phyloP scores from a whole-genome alignment of 2,888 invertebrate genomes.

The Thera obeliscata region DNA sequence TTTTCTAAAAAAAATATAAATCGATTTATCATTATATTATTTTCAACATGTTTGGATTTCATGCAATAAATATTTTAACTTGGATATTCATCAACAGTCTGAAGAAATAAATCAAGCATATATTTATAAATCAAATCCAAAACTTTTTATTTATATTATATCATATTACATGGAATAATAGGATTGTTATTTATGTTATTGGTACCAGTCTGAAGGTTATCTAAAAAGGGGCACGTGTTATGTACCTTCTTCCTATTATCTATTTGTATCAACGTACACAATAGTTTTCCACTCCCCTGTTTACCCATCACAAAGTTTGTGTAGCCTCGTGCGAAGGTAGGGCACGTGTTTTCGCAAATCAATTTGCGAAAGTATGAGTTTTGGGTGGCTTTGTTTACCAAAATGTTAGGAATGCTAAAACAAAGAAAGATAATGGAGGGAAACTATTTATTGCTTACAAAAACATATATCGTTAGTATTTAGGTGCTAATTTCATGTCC shows the following conservation, averaged over 20 bases:
- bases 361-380: slow-evolving; percentile 26
- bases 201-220: too few species aligned
- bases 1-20: too few species aligned
- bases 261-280: background rate
- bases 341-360: slow-evolving; percentile 14
- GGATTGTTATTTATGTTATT: too few species aligned
- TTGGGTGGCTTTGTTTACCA: slow-evolving; percentile 12
- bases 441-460: slow-evolving; percentile 1
- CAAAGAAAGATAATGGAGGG: slow-evolving; percentile 12
- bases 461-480: background rate
- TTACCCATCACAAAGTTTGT: slow-evolving; percentile 11
- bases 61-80: too few species aligned
- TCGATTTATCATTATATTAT: too few species aligned
- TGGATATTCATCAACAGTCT: too few species aligned
- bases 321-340: slow-evolving; percentile 10
- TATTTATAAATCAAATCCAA: too few species aligned
- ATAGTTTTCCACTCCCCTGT: slow-evolving; percentile 11
- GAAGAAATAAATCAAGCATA: too few species aligned
- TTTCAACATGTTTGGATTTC: too few species aligned
- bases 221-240: too few species aligned
- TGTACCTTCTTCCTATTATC: background rate
- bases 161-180: too few species aligned
- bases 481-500: background rate
- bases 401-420: slow-evolving; percentile 12
- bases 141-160: too few species aligned